Base-by-base conservation (phyloP, 1,140 invertebrate genomes). In the Nephila pilipes region DNA sequence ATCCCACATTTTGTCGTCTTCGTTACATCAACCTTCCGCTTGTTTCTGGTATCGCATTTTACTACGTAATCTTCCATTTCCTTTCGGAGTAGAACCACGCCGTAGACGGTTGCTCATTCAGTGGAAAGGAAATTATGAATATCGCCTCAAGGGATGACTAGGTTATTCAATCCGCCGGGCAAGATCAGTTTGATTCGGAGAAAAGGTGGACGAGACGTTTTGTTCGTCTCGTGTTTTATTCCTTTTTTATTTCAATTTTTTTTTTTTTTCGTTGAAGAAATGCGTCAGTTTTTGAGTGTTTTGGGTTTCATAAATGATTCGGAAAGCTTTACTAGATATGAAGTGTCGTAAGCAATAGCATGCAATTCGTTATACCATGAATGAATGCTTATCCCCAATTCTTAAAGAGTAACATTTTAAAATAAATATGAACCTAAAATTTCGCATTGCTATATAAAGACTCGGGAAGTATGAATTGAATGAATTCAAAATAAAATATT, bases 1-100 rank as follows among this genome's bases (percentile, higher is more conserved):
- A 75, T 75, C 32, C 69, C 32, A 18, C 69, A 36, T 75, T 75
- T 6, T 18, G 14, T 75, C 32, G 32, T 36, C 69, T 75, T 36
- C 65, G 25, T 75, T 75, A 18, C 65, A 75, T 75, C 65, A 32
- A 36, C 65, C 65, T 75, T 75, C 69, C 69, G 69, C 69, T 75
- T 75, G 69, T 75, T 75, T 75, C 32, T 75, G 32, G 29, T 75
- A 75, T 32, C 69, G 29, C 69, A 75, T 75, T 32, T 75, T 75
- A 75, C 69, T 36, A 29, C 69, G 69, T 75, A 75, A 75, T 75
- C 69, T 36, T 75, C 16, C 69, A 75, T 75, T 75, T 75, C 69
- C 69, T 75, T 75, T 75, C 69, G 14, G 14, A 10, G 69, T 75
- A 75, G 25, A 4, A 36, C 65, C 25, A 32, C 69, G 69, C 32